phyloP scores from a whole-genome alignment of 1,140 invertebrate genomes.

The Lordiphosa stackelbergi region DNA sequence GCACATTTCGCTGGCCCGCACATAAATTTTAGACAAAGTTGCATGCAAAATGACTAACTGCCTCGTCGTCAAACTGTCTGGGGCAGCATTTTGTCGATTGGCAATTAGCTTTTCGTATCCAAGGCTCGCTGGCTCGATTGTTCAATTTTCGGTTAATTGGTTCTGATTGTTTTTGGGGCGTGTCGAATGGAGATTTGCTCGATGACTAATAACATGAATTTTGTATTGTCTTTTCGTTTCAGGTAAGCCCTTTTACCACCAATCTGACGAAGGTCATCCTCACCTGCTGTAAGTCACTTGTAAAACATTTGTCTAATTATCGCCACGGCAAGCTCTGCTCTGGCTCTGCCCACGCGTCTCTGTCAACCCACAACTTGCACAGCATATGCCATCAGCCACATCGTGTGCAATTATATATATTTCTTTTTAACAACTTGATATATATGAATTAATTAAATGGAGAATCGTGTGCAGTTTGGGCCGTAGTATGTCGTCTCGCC shows the following conservation, averaged over 20 bases:
- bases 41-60: slow-evolving; percentile 59
- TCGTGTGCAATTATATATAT: slow-evolving; percentile 67
- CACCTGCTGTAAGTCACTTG: slow-evolving; percentile 36
- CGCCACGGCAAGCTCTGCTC: slow-evolving; percentile 12
- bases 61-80: slow-evolving; percentile 67
- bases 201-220: neutral
- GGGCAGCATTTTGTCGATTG: slow-evolving; percentile 54
- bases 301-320: slow-evolving; percentile 52
- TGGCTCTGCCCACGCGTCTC: slow-evolving; percentile 35
- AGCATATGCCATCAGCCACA: slow-evolving; percentile 44
- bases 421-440: slow-evolving; percentile 18
- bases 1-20: slow-evolving; percentile 34
- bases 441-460: slow-evolving; percentile 72
- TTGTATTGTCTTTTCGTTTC: neutral
- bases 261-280: slow-evolving; percentile 37
- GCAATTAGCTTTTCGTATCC: slow-evolving; percentile 56
- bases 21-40: slow-evolving; percentile 43
- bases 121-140: slow-evolving; percentile 49
- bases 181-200: slow-evolving; percentile 27
- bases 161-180: slow-evolving; percentile 72
- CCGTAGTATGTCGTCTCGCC: neutral
- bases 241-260: slow-evolving; percentile 22
- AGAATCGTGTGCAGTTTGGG: slow-evolving; percentile 60
- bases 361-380: slow-evolving; percentile 37
- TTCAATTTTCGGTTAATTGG: slow-evolving; percentile 74